Percentiles rank a stretch among this genome's conserved stretches.
phyloP scores from a whole-genome alignment of 2,888 invertebrate genomes.

The Disparrhopalites patrizii region DNA sequence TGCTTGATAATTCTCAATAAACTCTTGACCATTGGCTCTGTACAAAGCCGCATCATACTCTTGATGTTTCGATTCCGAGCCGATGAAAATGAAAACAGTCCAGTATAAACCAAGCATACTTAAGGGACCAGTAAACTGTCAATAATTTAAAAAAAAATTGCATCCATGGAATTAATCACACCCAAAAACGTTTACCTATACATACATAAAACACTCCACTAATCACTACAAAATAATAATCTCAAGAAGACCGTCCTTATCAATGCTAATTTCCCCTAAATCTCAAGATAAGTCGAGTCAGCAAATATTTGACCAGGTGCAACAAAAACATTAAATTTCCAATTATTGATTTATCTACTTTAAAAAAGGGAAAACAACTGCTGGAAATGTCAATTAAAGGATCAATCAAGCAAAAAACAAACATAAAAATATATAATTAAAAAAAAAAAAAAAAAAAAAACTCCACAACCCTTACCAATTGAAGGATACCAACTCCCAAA shows the following conservation, averaged over 20 bases:
- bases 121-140: conserved; percentile 26
- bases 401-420: too few species aligned
- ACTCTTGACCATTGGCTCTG: conserved; percentile 15
- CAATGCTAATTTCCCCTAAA: too few species aligned
- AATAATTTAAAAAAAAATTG: background rate
- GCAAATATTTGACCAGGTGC: too few species aligned
- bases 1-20: background rate
- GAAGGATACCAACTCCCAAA: conserved; percentile 17
- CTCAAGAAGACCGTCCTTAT: too few species aligned
- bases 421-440: background rate
- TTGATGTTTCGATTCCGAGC: background rate
- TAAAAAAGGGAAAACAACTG: too few species aligned
- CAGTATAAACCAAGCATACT: conserved; percentile 24
- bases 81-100: conserved; percentile 26
- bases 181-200: background rate
- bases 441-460: background rate
- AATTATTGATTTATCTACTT: too few species aligned
- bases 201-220: background rate
- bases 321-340: too few species aligned
- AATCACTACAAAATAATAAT: too few species aligned
- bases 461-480: conserved; percentile 14
- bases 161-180: background rate
- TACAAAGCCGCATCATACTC: background rate
- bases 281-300: too few species aligned
- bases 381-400: too few species aligned